Percentiles rank a stretch among this genome's conserved stretches.
These are phyloP conservation scores for Rhagoletis zephyria DNA, from an alignment of 1,140 invertebrate genomes.

Conservation along the genomic window DNA sequence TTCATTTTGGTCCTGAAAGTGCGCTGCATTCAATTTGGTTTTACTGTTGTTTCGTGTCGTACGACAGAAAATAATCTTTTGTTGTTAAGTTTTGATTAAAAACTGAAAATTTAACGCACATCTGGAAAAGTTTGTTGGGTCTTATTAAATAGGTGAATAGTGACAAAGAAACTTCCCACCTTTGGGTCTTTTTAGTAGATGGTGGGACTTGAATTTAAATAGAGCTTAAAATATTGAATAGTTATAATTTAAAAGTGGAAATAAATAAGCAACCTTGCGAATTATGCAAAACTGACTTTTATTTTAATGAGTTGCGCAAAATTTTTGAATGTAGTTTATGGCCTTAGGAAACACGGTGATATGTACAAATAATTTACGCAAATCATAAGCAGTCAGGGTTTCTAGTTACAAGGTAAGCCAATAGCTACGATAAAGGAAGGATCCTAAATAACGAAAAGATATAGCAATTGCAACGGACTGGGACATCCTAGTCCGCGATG, in stretches of 20 bases:
- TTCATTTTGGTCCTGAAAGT: background rate
- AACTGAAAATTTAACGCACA: conserved; percentile 31
- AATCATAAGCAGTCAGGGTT: no score
- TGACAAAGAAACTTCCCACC: background rate
- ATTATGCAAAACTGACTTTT: no score
- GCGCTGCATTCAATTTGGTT: background rate
- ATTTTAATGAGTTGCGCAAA: no score
- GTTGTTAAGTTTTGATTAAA: conserved; percentile 49
- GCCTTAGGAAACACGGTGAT: no score
- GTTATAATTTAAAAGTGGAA: background rate
- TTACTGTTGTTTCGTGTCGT: background rate
- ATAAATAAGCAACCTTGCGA: background rate
- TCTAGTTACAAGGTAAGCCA: no score
- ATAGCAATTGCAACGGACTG: no score
- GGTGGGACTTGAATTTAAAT: background rate
- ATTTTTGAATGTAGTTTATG: no score
- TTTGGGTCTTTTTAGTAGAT: background rate
- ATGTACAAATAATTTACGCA: no score
- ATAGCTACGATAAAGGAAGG: no score
- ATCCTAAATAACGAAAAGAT: no score
- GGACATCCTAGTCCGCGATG: no score
- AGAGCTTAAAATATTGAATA: background rate
- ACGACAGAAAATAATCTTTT: conserved; percentile 14
- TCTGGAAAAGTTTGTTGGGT: conserved; percentile 20
- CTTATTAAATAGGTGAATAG: conserved; percentile 36